Evolutionary conservation across 1,140 invertebrate genomes (phyloP).

Genomic region (Manduca sexta): DNA sequence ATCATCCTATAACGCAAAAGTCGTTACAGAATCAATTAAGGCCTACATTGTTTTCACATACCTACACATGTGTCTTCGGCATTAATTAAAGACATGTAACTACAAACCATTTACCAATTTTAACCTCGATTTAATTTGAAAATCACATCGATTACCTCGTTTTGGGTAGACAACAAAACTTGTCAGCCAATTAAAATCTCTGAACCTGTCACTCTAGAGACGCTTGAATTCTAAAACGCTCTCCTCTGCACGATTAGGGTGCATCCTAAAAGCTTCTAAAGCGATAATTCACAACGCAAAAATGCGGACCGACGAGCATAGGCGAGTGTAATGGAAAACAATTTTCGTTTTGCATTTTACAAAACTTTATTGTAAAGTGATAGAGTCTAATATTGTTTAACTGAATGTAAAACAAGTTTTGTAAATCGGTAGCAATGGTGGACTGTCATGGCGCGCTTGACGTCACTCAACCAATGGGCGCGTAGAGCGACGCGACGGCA

Average conservation of each 20-base stretch:
- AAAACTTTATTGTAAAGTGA: slow-evolving; percentile 10
- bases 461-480: slow-evolving; percentile 68
- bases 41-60: no score
- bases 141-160: not conserved
- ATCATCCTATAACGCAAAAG: no score
- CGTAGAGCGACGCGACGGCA: slow-evolving; percentile 45
- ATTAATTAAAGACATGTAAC: not conserved
- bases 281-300: slow-evolving; percentile 57
- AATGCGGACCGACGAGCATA: slow-evolving; percentile 61
- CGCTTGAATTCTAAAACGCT: slow-evolving; percentile 49
- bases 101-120: not conserved
- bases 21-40: no score
- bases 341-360: slow-evolving; percentile 17
- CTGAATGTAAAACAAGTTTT: slow-evolving; percentile 22
- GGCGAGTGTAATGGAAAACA: slow-evolving; percentile 35
- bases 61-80: no score
- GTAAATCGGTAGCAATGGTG: slow-evolving; percentile 53
- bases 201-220: slow-evolving; percentile 38
- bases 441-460: slow-evolving; percentile 62
- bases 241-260: slow-evolving; percentile 55
- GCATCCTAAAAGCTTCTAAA: slow-evolving; percentile 65
- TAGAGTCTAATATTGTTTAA: slow-evolving; percentile 26
- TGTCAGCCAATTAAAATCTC: slow-evolving; percentile 53
- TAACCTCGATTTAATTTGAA: not conserved
- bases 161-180: slow-evolving; percentile 30